These are phyloP conservation scores for Cephus spinipes DNA, from an alignment of 2,888 invertebrate genomes.

Conservation along the genomic window DNA sequence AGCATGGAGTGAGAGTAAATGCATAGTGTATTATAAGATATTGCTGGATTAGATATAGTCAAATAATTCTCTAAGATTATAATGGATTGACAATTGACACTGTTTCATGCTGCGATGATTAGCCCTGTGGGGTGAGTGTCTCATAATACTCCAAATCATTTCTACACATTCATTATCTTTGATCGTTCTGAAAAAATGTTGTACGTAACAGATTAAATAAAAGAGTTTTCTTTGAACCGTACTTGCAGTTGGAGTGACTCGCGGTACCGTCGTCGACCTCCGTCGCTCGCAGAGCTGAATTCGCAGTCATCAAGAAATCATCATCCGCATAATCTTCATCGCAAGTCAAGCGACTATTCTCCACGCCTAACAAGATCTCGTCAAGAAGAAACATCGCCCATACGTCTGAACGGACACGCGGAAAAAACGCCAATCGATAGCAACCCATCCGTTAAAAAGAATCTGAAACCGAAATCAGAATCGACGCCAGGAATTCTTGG, in stretches of 20 bases:
- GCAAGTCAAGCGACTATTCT: conserved; percentile 44
- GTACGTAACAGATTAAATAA: neutral
- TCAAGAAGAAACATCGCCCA: conserved; percentile 38
- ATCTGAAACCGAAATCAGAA: conserved; percentile 28
- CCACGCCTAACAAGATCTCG: conserved; percentile 43
- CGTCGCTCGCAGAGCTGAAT: conserved; percentile 45
- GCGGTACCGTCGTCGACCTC: conserved; percentile 52
- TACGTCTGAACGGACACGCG: conserved; percentile 29
- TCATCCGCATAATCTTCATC: conserved; percentile 21
- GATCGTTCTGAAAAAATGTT: neutral
- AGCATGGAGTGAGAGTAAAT: conserved; percentile 46
- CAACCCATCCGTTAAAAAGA: conserved; percentile 24
- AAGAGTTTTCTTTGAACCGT: neutral
- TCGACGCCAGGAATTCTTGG: conserved; percentile 11
- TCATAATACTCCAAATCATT: neutral
- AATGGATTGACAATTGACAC: conserved; percentile 62
- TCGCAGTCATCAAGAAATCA: conserved; percentile 32
- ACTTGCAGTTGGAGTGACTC: conserved; percentile 62
- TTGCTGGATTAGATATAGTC: conserved; percentile 11
- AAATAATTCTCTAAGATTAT: conserved; percentile 39
- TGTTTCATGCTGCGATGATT: conserved; percentile 69
- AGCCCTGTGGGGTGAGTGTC: conserved; percentile 71
- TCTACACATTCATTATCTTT: neutral
- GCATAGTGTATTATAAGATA: conserved; percentile 2
- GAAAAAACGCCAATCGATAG: conserved; percentile 29